phyloP scores from a whole-genome alignment of 2,888 invertebrate species.

The Conops quadrifasciatus region DNA sequence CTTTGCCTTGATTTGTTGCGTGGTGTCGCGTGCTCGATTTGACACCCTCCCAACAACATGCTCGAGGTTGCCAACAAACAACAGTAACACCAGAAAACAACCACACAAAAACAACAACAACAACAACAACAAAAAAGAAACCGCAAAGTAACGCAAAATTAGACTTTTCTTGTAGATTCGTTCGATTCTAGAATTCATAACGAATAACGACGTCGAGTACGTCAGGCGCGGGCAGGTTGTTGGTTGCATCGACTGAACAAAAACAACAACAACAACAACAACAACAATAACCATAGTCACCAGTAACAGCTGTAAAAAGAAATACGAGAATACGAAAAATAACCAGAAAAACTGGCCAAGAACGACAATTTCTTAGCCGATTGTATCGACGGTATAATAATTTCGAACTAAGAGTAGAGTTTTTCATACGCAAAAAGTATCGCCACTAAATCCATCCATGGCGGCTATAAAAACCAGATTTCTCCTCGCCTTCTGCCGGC shows the following conservation, averaged over 20 bases:
- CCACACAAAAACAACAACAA: not conserved
- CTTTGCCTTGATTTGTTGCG: no score
- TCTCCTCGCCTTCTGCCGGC: not conserved
- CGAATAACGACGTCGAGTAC: no score
- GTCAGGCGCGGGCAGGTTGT: not conserved
- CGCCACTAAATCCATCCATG: not conserved
- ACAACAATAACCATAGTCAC: no score
- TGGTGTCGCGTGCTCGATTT: no score
- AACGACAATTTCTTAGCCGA: constrained; percentile 3
- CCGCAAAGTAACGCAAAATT: no score
- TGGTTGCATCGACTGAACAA: not conserved
- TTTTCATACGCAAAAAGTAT: not conserved
- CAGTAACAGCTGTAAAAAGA: no score
- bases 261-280: no score
- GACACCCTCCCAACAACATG: constrained; percentile 5
- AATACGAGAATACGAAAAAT: not conserved
- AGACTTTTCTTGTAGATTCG: not conserved
- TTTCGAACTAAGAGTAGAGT: no score
- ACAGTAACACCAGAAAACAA: not conserved
- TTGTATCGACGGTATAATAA: not conserved
- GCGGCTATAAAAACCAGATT: not conserved
- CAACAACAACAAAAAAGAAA: not conserved
- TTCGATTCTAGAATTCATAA: no score
- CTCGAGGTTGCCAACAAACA: constrained; percentile 8
- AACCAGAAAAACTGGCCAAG: constrained; percentile 1